Conservation (phyloP, 2,888 invertebrate species). For the Pandemis corylana region DNA sequence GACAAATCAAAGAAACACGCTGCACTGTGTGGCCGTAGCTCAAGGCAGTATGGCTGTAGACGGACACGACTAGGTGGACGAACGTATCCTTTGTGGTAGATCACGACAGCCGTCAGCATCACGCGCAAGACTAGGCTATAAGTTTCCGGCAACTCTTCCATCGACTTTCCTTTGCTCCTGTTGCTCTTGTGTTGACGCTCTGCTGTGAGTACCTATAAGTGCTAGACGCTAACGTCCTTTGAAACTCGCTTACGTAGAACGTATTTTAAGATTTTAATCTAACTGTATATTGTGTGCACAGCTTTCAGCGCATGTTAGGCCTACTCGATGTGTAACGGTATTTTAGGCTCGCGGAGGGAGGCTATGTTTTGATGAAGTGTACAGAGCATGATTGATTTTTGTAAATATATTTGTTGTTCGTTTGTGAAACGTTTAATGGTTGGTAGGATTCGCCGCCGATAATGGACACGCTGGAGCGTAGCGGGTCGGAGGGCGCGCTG, state of each 20-base stretch:
- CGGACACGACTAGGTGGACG: slow-evolving; percentile 45
- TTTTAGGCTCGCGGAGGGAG: slow-evolving; percentile 42
- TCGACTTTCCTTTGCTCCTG: slow-evolving; percentile 18
- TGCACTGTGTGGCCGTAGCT: slow-evolving; percentile 73
- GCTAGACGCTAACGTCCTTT: slow-evolving; percentile 24
- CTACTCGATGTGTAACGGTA: slow-evolving; percentile 44
- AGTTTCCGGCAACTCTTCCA: slow-evolving; percentile 16
- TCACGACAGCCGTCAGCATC: slow-evolving; percentile 27
- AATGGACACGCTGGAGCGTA: slow-evolving; percentile 70
- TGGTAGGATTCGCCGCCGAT: slow-evolving; percentile 80
- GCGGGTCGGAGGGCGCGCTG: slow-evolving; percentile 58
- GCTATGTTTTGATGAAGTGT: slow-evolving; percentile 12
- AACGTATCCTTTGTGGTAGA: slow-evolving; percentile 42
- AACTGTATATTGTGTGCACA: slow-evolving; percentile 46
- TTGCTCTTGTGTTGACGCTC: slow-evolving; percentile 32
- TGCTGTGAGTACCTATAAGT: slow-evolving; percentile 32
- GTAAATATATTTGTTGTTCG: slow-evolving; percentile 43
- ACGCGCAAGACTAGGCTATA: slow-evolving; percentile 35
- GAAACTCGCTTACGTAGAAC: slow-evolving; percentile 36
- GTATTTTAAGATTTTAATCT: slow-evolving; percentile 9
- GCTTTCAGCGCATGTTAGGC: slow-evolving; percentile 53
- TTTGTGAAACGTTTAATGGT: slow-evolving; percentile 33
- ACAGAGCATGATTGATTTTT: slow-evolving; percentile 20
- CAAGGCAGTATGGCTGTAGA: slow-evolving; percentile 54
- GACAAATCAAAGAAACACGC: slow-evolving; percentile 62